These are phyloP conservation scores for Bedellia somnulentella DNA, from an alignment of 2,888 invertebrate genomes.

Conservation along the genomic window DNA sequence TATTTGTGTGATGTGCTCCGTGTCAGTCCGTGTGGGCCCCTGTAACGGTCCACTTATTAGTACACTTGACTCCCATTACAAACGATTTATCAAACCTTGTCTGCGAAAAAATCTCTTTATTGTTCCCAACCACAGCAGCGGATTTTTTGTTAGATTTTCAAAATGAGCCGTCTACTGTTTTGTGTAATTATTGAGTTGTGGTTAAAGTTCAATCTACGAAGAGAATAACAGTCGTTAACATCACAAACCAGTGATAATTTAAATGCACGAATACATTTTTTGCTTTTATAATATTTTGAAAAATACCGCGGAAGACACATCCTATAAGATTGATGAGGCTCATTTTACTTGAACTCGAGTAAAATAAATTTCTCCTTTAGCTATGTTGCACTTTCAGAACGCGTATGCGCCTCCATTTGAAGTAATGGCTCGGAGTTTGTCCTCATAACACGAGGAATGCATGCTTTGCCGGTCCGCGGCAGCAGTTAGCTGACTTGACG, in stretches of 20 bases:
- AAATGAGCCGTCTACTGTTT: constrained; percentile 13
- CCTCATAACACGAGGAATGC: constrained; percentile 17
- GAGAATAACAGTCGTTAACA: too few species aligned
- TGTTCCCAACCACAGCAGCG: too few species aligned
- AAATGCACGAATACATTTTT: too few species aligned
- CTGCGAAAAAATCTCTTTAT: constrained; percentile 16
- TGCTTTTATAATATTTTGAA: too few species aligned
- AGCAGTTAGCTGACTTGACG: constrained; percentile 26
- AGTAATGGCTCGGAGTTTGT: constrained; percentile 12
- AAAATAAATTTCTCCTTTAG: too few species aligned
- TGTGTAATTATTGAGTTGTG: too few species aligned
- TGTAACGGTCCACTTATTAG: constrained; percentile 39
- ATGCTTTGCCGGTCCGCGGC: constrained; percentile 15
- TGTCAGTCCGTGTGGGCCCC: constrained; percentile 18
- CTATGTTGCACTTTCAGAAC: too few species aligned
- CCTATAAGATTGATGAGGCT: too few species aligned
- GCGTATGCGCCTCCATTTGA: not conserved
- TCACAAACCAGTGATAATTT: too few species aligned
- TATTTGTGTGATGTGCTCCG: constrained; percentile 17
- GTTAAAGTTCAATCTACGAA: too few species aligned
- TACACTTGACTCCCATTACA: constrained; percentile 23
- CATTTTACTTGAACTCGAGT: too few species aligned
- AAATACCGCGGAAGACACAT: too few species aligned
- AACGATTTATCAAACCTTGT: constrained; percentile 24
- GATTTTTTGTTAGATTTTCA: constrained; percentile 14